Conservation (phyloP, 1,140 invertebrate species). For the Papilio xuthus region DNA sequence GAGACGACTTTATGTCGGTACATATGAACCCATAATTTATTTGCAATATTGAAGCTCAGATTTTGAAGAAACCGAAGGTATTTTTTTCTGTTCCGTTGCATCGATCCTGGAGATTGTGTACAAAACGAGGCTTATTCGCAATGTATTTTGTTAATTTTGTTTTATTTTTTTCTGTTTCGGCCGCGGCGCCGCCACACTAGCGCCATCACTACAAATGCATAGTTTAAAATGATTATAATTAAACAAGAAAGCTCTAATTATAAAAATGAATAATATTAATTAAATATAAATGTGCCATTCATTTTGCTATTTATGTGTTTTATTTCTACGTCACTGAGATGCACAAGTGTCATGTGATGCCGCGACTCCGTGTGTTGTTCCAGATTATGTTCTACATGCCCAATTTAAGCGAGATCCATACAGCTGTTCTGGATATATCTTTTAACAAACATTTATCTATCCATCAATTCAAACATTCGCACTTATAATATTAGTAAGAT, state of each 20-base stretch:
- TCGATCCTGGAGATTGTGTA: conserved; percentile 65
- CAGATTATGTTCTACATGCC: no score
- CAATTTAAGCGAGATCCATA: no score
- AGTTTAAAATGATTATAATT: conserved; percentile 73
- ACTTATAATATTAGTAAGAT: no score
- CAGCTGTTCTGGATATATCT: no score
- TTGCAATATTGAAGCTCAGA: conserved; percentile 55
- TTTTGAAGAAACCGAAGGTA: conserved; percentile 54
- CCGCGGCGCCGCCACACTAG: conserved; percentile 45
- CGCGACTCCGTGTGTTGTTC: no score
- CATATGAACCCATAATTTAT: conserved; percentile 57
- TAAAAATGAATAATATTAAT: conserved; percentile 81
- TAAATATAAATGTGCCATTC: conserved; percentile 82
- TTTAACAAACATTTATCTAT: no score
- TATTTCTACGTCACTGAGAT: conserved; percentile 52
- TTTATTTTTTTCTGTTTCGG: conserved; percentile 47
- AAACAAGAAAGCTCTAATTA: conserved; percentile 78
- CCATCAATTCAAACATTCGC: no score
- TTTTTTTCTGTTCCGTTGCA: conserved; percentile 45
- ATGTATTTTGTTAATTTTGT: conserved; percentile 54
- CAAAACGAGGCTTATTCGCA: conserved; percentile 63
- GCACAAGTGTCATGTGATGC: neutral
- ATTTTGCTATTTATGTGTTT: conserved; percentile 80
- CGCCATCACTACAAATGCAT: conserved; percentile 65
- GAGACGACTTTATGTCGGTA: conserved; percentile 37